These are phyloP conservation scores for Albula goreensis DNA, from an alignment of 2,113 vertebrate genomes.

Conservation along the genomic window DNA sequence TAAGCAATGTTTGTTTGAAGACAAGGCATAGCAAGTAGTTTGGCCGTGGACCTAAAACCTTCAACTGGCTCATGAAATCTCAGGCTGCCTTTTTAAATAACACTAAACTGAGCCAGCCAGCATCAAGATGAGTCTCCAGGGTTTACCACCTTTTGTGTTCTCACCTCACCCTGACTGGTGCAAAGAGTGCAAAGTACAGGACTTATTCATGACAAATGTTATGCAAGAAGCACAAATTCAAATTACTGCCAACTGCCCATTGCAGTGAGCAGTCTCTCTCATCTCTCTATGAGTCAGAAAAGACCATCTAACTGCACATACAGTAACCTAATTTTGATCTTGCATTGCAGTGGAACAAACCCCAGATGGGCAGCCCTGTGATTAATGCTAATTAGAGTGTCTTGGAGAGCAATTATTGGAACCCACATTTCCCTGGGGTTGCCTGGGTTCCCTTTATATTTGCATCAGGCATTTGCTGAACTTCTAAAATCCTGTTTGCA, in stretches of 20 bases:
- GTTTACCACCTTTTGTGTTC: not conserved
- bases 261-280: not conserved
- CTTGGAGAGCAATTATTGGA: not conserved
- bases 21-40: no score
- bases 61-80: no score
- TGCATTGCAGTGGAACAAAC: not conserved
- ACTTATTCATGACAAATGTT: not conserved
- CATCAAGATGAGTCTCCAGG: no score
- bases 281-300: not conserved
- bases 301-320: not conserved
- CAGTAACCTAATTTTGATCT: not conserved
- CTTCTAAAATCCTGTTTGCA: conserved; percentile 49
- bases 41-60: no score
- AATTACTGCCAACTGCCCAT: not conserved
- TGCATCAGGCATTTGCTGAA: conserved; percentile 39
- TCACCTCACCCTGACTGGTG: not conserved
- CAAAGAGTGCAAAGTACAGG: not conserved
- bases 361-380: conserved; percentile 16
- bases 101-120: no score
- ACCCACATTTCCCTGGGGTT: conserved; percentile 41
- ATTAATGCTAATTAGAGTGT: conserved; percentile 20
- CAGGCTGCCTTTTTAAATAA: no score
- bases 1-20: no score
- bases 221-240: not conserved
- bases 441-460: conserved; percentile 46